Base-by-base conservation (phyloP, 2,797 vertebrate genomes). In the Lophotriccus pileatus region DNA sequence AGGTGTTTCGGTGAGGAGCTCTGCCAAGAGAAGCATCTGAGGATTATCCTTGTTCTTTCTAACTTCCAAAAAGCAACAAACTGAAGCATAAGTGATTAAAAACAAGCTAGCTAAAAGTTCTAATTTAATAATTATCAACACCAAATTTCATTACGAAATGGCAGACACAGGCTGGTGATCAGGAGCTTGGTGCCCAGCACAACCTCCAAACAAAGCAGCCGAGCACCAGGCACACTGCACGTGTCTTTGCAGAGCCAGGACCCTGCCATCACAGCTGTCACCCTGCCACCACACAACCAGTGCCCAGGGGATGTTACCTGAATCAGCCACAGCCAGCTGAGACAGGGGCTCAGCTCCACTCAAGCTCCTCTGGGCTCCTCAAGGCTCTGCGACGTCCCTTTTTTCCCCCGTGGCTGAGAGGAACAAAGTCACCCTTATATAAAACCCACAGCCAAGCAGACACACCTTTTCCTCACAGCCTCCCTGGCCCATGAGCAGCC, bases 191-290 rank as follows among this genome's bases (percentile, higher is more conserved):
- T 3, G 15, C 36, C 19, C 81, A 49, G 41, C 44, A 32, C 10
- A 36, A 2, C 3, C 85, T 49, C 78, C 10, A 6, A 2, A 34
- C 4, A 11, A 59, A 49, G 44, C 8, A 82, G 67, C 6, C 6
- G 1, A 62, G 46, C 55, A 22, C 7, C 0, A 23, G 70, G 24
- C 46, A 8, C 12, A 0, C 27, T 1, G 2, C 0, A 0, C 0
- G 1, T 3, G 2, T 62, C 43, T n/a, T n/a, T 25, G 22, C 56
- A 75, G 34, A 46, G 18, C 1, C 22, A 63, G 3, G 28, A 11
- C 32, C 3, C 70, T 7, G 1, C 16, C 1, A 7, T 32, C 43
- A 4, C 1, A 0, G 3, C 47, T 37, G 34, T 5, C 73, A 55
- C 37, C 56, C 63, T 23, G 37, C 34, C 52, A 27, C 27, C 46